Base-by-base conservation (phyloP, 2,113 vertebrate genomes). In the Euleptes europaea region DNA sequence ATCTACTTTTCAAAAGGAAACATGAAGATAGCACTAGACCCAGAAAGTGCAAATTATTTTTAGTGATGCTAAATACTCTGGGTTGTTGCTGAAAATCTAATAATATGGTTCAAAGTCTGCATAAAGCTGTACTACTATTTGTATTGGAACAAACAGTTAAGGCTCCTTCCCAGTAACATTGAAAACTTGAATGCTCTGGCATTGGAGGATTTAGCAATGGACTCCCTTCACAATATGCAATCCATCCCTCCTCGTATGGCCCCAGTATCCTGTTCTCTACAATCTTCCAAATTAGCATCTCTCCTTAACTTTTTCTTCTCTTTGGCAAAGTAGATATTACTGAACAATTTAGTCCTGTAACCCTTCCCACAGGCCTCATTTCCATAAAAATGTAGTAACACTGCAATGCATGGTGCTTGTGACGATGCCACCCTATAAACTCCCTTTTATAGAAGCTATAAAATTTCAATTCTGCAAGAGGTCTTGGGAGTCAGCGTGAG, bases 381-480 rank as follows among this genome's bases (percentile, higher is more conserved):
- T 33, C 4, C 67, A 49, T 2, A 54, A 89, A 63, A 0, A 15
- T 33, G n/a, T 14, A 54, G 71, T 76, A 80, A 60, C 33, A 2
- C 0, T 88, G 51, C 26, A 73, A 70, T 79, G 60, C 0, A 12
- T 70, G 86, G 35, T 54, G 81, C 80, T 92, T 89, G 86, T 89
- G 86, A 89, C 89, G 77, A 90, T 82, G 77, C 79, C 9, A n/a
- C 75, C 2, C 85, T 35, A 91, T 84, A 89, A 93, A 90, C 67
- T 54, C 79, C 47, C 4, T 84, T 94, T 93, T 85, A 93, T 89
- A 90, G 88, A 1, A 35, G 60, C 91, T 47, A 87, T 91, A 93
- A 93, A 88, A 89, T 71, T 65, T 51, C 69, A 78, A 71, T 91
- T 80, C 88, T 89, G 75, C 74, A 88, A 93, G 84, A 91, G 93